These are phyloP conservation scores for Phortica magna DNA, from an alignment of 2,888 invertebrate genomes.

Conservation along the genomic window DNA sequence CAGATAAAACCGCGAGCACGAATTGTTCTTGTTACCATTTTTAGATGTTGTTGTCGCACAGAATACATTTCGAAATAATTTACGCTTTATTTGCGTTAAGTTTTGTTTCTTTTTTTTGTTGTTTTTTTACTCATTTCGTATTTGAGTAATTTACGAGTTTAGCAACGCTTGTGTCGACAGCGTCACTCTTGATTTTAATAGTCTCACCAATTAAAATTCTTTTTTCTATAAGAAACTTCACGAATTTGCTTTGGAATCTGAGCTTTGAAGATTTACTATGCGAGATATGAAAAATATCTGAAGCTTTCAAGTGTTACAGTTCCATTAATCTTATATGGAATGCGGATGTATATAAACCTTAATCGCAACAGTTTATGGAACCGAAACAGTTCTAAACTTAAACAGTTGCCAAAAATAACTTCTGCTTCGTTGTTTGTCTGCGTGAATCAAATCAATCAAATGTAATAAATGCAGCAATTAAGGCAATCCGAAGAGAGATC, in stretches of 20 bases:
- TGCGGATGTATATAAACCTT: too few relatives aligned
- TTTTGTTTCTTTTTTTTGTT: constrained; percentile 20
- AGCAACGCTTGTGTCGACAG: background rate
- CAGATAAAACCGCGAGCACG: background rate
- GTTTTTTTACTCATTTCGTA: background rate
- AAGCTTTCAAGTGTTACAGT: too few relatives aligned
- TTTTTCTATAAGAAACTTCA: background rate
- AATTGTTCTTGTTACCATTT: constrained; percentile 31
- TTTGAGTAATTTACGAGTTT: constrained; percentile 11
- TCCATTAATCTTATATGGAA: too few relatives aligned
- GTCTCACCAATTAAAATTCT: background rate
- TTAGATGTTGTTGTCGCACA: background rate
- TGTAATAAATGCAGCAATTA: background rate
- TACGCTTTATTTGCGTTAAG: background rate
- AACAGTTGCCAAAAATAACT: too few relatives aligned
- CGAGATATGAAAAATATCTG: background rate
- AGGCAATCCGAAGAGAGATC: background rate
- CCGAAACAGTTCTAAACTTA: too few relatives aligned
- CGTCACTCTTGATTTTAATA: constrained; percentile 14
- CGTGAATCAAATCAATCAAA: background rate
- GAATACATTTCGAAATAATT: constrained; percentile 7
- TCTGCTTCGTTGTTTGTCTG: background rate
- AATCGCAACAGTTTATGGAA: too few relatives aligned
- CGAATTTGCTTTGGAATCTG: background rate
- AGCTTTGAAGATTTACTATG: background rate